Base-by-base conservation (phyloP, 2,113 vertebrate species). In the Brachypteracias leptosomus region DNA sequence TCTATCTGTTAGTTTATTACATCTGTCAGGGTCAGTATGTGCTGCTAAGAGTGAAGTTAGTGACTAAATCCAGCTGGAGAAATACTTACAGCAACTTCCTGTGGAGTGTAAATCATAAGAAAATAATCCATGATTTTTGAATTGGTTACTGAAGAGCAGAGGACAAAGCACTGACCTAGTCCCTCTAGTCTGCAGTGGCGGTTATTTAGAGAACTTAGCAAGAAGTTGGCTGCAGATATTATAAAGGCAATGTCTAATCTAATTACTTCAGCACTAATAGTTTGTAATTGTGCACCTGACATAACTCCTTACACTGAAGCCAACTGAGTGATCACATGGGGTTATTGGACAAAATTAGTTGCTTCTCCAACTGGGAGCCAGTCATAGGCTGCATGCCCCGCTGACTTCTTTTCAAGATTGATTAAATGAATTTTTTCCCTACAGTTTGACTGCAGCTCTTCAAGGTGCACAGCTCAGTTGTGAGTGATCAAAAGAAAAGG, bases 231-330 rank as follows among this genome's bases (percentile, higher is more conserved):
- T 86, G 70, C 89, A 92, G 51, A 68, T 79, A 82, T 51, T 89
- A 38, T 24, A 95, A 87, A 89, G 70, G 93, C 81, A 72, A 49
- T 76, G 91, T 92, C 89, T 88, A 36, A 85, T 85, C 93, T 36
- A 91, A 96, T 95, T 94, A 93, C 40, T 95, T 94, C 87, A 92
- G 89, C 89, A 91, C 77, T 36, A 72, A 76, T n/a, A 67, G 62
- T 92, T 82, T 61, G 77, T 58, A 92, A 89, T 4, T 72, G 80
- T 89, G 93, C 74, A 89, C 87, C 91, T 95, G 94, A 89, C 80
- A 67, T 42, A 91, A 85, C 66, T 87, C 77, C 74, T 85, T 61
- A 26, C 77, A 55, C 81, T 91, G 91, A 63, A 95, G 89, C 84
- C 93, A 96, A 91, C 12, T 78, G 80, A 79, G 40, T 49, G 75